Base-by-base conservation (phyloP, 2,888 invertebrate genomes). In the Polylopha cassiicola region DNA sequence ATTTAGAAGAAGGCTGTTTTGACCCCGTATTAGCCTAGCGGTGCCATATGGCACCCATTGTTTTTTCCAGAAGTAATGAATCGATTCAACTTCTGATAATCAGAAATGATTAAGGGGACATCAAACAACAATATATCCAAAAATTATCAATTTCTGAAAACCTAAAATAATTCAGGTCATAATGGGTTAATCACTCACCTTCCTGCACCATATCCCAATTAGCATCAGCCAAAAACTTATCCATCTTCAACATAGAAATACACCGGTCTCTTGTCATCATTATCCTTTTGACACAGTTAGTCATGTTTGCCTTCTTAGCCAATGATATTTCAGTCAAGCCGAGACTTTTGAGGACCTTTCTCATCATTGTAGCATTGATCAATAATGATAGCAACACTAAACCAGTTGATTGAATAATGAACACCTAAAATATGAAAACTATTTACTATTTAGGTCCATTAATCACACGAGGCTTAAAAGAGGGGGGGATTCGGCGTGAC, bases 171-270 rank as follows among this genome's bases (percentile, higher is more conserved):
- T n/a, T n/a, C 2, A 18, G 2, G 3, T 8, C 6, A 10, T 8
- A 2, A 30, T 32, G 17, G 16, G 5, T 13, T 6, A 11, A 18
- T 13, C 8, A 14, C 39, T 41, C 11, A 63, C 81, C 79, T 50
- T 66, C 73, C 16, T 85, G 78, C 0, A 90, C 89, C 14, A 87
- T 56, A 27, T 84, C 76, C 90, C 90, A 90, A 51, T 90, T 88
- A 17, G 89, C 88, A 65, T 90, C 90, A 29, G 89, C 87, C 2
- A 90, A 65, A 58, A 90, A 89, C 63, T 89, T 88, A 53, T 90
- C 89, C 77, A 88, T 88, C 58, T 89, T 88, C 29, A 89, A 64
- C 74, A 88, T 86, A 1, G 86, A 86, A 3, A 89, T 72, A 4
- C 87, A 82, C 2, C 87, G 66, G 29, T 84, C 82, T 11, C 87